A percentile compares a stretch with the other conserved stretches of the same genome.
phyloP scores from a whole-genome alignment of 2,113 vertebrate genomes.

The Athene noctua region DNA sequence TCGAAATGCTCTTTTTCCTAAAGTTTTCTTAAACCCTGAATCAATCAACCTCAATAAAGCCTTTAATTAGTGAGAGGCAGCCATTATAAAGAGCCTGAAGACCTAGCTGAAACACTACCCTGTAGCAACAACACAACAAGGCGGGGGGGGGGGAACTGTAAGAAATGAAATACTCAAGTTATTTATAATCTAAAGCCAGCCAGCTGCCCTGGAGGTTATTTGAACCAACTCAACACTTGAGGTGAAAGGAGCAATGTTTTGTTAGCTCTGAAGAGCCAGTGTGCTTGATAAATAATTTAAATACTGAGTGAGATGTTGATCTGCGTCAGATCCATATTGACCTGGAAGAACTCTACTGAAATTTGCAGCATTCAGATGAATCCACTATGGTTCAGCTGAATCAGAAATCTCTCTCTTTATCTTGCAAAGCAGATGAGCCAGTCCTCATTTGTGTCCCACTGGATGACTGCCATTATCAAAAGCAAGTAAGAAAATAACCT shows the following conservation, averaged over 20 bases:
- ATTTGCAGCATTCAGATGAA: background rate
- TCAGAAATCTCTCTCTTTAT: background rate
- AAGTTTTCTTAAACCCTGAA: background rate
- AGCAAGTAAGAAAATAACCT: background rate
- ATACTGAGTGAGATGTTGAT: conserved; percentile 22
- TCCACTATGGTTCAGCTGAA: background rate
- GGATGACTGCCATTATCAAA: background rate
- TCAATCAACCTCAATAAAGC: background rate
- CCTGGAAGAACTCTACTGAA: background rate
- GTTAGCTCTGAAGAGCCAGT: conserved; percentile 5
- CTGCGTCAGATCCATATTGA: background rate
- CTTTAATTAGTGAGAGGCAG: background rate
- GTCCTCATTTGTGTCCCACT: background rate
- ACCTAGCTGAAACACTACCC: background rate
- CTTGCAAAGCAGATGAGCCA: background rate
- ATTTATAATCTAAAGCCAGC: conserved; percentile 41
- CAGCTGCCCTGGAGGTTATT: conserved; percentile 3
- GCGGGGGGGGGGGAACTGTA: background rate
- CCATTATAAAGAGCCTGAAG: background rate
- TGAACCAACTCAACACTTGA: conserved; percentile 43
- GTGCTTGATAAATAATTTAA: conserved; percentile 27
- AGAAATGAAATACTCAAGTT: conserved; percentile 24
- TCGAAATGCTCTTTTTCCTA: background rate
- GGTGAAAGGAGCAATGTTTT: conserved; percentile 36
- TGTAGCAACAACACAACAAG: background rate